These are phyloP conservation scores for Musca vetustissima DNA, from an alignment of 1,140 invertebrate species.

Conservation along the genomic window DNA sequence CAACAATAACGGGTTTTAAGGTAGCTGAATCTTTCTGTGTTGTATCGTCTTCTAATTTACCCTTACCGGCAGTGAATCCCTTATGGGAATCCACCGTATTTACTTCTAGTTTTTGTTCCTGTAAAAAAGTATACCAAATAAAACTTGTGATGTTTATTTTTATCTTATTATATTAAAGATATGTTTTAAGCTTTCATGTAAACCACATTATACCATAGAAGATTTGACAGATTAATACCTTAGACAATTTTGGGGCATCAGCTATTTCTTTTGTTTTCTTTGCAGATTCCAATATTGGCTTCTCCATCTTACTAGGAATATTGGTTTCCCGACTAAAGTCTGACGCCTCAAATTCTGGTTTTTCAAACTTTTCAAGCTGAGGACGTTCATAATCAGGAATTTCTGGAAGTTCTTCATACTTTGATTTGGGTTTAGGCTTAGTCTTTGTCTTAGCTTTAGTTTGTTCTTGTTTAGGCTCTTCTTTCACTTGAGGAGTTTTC, in stretches of 20 bases:
- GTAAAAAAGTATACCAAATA: too few species aligned
- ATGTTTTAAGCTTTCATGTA: background rate
- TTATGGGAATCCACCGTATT: constrained; percentile 10
- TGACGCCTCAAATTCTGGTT: constrained; percentile 52
- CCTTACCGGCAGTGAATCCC: constrained; percentile 44
- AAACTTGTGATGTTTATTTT: too few species aligned
- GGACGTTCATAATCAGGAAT: constrained; percentile 70
- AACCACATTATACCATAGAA: background rate
- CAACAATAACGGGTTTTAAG: constrained; percentile 51
- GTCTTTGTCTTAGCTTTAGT: constrained; percentile 59
- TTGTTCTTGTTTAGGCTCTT: constrained; percentile 41
- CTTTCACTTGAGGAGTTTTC: constrained; percentile 43
- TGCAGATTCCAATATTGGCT: constrained; percentile 37
- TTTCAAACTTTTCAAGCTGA: constrained; percentile 62
- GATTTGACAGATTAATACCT: background rate
- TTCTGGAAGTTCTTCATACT: constrained; percentile 71
- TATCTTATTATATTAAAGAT: constrained; percentile 18
- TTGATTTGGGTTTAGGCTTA: constrained; percentile 59
- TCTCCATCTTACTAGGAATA: constrained; percentile 52
- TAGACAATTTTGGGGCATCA: too few species aligned
- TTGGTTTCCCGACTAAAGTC: constrained; percentile 47
- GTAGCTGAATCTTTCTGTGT: constrained; percentile 35
- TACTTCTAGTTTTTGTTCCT: too few species aligned
- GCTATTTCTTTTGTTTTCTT: constrained; percentile 28
- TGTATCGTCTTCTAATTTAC: constrained; percentile 46